phyloP scores from a whole-genome alignment of 2,797 vertebrate genomes.

The Carapus acus region DNA sequence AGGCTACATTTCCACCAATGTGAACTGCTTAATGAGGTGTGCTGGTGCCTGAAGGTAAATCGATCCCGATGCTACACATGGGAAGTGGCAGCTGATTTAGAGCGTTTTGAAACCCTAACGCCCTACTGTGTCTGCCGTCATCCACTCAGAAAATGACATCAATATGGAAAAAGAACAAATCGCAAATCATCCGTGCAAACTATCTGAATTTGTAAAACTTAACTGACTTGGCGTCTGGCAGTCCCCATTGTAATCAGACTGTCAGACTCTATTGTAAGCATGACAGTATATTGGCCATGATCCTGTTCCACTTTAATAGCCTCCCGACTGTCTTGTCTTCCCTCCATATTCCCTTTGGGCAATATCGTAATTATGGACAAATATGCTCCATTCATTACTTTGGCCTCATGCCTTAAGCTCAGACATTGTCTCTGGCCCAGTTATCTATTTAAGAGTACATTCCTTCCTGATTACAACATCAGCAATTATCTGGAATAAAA shows the following conservation, averaged over 20 bases:
- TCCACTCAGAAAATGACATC: constrained; percentile 9
- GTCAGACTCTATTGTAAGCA: constrained; percentile 54
- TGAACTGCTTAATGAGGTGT: neutral
- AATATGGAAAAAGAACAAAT: constrained; percentile 16
- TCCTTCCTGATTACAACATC: constrained; percentile 64
- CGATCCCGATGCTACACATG: constrained; percentile 7
- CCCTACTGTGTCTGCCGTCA: neutral
- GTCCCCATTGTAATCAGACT: constrained; percentile 53
- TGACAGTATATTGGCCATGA: constrained; percentile 49
- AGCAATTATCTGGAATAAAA: constrained; percentile 48
- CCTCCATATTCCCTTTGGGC: constrained; percentile 56
- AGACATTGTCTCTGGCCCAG: constrained; percentile 49
- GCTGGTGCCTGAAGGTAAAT: constrained; percentile 11
- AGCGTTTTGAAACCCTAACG: constrained; percentile 7
- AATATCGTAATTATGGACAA: constrained; percentile 65
- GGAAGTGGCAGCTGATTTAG: constrained; percentile 5
- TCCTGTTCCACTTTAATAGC: constrained; percentile 50
- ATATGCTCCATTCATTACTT: constrained; percentile 62
- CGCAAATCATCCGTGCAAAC: constrained; percentile 20
- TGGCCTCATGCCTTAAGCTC: constrained; percentile 49
- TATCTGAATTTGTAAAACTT: constrained; percentile 29
- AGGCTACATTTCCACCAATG: neutral
- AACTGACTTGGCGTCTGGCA: constrained; percentile 28
- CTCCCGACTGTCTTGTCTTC: constrained; percentile 41
- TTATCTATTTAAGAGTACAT: constrained; percentile 59